Base-by-base conservation (phyloP, 2,888 invertebrate genomes). In the Villa cingulata region DNA sequence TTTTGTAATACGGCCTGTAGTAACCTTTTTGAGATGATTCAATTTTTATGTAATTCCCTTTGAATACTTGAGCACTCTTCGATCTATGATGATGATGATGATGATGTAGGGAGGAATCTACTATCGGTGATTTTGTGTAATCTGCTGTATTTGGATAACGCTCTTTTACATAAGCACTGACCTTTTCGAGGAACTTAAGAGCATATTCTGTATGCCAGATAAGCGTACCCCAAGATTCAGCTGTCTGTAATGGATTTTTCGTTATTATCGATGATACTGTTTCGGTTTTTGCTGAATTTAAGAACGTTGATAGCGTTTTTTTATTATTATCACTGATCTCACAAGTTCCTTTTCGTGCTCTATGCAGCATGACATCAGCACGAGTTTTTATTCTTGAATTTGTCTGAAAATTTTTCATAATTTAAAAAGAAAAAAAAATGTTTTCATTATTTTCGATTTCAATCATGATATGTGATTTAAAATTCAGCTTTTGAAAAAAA, bases 361-460 rank as follows among this genome's bases (percentile, higher is more conserved):
- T 77, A 74, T 83, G 80, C 66, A 85, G 79, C 80, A 86, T 86
- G 71, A 83, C 83, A 80, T 83, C 83, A 66, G 81, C 81, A 66
- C 85, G 80, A 61, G 76, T 74, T 47, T 40, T 49, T 29, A 49
- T 52, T 52, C 46, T 51, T 40, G 45, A 43, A 32, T 45, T 46
- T 23, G 38, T 45, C 53, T 53, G 41, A 16, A 51, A 49, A n/a
- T n/a, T n/a, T n/a, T n/a, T n/a, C n/a, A n/a, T n/a, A n/a, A n/a
- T n/a, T n/a, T n/a, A n/a, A 18, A 43, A 38, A 37, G 29, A n/a
- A 19, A 27, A 36, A 18, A 20, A 20, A 41, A 39, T 14, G 9
- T 23, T 23, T 23, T 23, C 23, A 23, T 23, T 23, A 23, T 23
- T 23, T 23, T 23, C 7, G 5, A 6, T 23, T 23, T 23, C 4